Percentiles rank a stretch among this genome's conserved stretches.
Conservation (phyloP, 2,888 invertebrate species). For the Pycnomerus fuliginosus region DNA sequence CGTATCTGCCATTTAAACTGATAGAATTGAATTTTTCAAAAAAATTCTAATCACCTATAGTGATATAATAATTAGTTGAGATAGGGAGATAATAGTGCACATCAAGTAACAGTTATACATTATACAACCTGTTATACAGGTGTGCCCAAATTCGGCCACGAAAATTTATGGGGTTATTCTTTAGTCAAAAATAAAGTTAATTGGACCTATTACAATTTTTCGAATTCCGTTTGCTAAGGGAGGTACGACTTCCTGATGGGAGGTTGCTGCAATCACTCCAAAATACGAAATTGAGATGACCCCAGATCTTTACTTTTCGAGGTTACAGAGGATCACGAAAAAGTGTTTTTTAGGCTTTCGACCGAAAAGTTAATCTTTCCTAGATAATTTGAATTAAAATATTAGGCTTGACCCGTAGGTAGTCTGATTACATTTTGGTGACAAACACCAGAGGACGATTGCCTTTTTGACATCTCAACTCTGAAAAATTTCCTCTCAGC, state of each 20-base stretch:
- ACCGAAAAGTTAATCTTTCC: too few relatives aligned
- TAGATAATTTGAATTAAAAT: too few relatives aligned
- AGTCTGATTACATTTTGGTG: too few relatives aligned
- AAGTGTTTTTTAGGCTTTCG: too few relatives aligned
- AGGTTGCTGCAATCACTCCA: not conserved
- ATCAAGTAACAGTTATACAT: not conserved
- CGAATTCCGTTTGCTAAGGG: not conserved
- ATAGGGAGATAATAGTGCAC: slow-evolving; percentile 5
- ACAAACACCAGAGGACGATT: too few relatives aligned
- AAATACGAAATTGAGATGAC: not conserved
- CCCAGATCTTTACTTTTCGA: too few relatives aligned
- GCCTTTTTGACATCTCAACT: too few relatives aligned
- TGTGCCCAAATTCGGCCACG: not conserved
- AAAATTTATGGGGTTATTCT: not conserved
- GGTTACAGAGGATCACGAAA: too few relatives aligned
- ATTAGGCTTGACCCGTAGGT: too few relatives aligned
- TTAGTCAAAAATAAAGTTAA: not conserved
- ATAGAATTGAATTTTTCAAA: slow-evolving; percentile 2
- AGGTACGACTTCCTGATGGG: not conserved
- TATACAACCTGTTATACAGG: not conserved
- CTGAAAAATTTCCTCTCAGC: too few relatives aligned
- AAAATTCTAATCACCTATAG: slow-evolving; percentile 3
- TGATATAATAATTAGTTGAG: not conserved
- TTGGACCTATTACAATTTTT: not conserved
- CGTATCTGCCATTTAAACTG: slow-evolving; percentile 17